Evolutionary conservation across 2,113 vertebrate genomes (phyloP).

Genomic region (Chiloscyllium plagiosum): DNA sequence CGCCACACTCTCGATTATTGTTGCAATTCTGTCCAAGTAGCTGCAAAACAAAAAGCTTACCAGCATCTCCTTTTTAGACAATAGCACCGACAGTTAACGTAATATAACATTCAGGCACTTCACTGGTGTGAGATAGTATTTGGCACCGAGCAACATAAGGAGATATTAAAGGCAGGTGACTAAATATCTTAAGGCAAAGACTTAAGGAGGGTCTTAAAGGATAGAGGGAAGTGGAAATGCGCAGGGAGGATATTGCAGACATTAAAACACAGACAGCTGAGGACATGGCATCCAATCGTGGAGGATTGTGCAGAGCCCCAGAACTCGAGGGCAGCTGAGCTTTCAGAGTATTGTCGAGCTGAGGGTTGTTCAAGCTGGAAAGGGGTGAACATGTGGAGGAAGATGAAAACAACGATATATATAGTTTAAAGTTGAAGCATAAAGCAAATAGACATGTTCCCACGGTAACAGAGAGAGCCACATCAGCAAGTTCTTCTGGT

Average conservation of each 20-base stretch:
- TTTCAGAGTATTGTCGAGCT: neutral
- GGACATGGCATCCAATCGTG: neutral
- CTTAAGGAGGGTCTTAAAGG: neutral
- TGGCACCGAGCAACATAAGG: neutral
- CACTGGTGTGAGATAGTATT: neutral
- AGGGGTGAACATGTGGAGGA: neutral
- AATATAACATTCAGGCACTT: neutral
- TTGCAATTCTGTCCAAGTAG: no score
- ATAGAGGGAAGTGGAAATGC: no score
- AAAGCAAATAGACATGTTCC: neutral
- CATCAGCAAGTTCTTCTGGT: neutral
- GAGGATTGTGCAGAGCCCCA: neutral
- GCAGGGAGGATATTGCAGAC: neutral
- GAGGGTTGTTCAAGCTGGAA: neutral
- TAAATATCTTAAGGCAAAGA: neutral
- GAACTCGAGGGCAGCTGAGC: neutral
- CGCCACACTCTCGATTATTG: no score
- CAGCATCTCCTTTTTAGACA: no score
- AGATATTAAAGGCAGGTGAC: neutral
- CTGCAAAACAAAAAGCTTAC: no score
- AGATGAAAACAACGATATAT: neutral
- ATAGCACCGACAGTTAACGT: neutral
- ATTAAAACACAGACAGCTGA: neutral
- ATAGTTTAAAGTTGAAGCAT: neutral
- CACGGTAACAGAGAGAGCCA: neutral